Evolutionary conservation across 2,797 vertebrate species (phyloP).

Genomic region (Rhinophrynus dorsalis): DNA sequence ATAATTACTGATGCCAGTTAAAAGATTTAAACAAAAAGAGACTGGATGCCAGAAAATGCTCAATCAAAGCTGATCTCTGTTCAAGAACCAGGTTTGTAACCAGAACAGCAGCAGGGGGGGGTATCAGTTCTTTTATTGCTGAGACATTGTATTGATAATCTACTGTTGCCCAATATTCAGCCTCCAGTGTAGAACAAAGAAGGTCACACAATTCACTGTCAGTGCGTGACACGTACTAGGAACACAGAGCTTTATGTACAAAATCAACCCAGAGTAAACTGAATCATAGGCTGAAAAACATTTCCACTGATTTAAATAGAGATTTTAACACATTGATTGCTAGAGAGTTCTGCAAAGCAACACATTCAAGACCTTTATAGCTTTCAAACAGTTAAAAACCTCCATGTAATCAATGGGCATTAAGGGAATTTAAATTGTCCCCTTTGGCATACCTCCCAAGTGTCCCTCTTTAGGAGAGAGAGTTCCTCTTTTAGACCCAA

Average conservation of each 20-base stretch:
- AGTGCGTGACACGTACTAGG: slow-evolving; percentile 1
- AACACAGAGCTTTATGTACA: neutral
- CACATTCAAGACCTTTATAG: too few species aligned
- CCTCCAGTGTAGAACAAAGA: slow-evolving; percentile 1
- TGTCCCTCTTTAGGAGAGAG: too few species aligned
- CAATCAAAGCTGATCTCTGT: neutral
- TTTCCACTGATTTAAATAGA: too few species aligned
- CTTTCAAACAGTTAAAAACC: too few species aligned
- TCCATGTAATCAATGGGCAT: too few species aligned
- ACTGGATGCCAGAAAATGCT: neutral
- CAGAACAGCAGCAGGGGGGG: neutral
- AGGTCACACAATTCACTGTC: slow-evolving; percentile 12
- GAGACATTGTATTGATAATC: slow-evolving; percentile 10
- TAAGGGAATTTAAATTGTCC: too few species aligned
- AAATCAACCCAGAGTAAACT: too few species aligned
- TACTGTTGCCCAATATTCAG: neutral
- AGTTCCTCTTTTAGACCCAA: too few species aligned
- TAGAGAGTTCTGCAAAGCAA: too few species aligned
- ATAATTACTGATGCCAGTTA: slow-evolving; percentile 36
- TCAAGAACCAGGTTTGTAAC: neutral
- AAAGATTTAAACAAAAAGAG: slow-evolving; percentile 9
- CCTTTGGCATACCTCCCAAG: too few species aligned
- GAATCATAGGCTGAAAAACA: too few species aligned
- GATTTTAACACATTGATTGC: too few species aligned
- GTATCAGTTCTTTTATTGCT: neutral